phyloP scores from a whole-genome alignment of 2,113 vertebrate genomes.

The Psilopsiagon aymara region DNA sequence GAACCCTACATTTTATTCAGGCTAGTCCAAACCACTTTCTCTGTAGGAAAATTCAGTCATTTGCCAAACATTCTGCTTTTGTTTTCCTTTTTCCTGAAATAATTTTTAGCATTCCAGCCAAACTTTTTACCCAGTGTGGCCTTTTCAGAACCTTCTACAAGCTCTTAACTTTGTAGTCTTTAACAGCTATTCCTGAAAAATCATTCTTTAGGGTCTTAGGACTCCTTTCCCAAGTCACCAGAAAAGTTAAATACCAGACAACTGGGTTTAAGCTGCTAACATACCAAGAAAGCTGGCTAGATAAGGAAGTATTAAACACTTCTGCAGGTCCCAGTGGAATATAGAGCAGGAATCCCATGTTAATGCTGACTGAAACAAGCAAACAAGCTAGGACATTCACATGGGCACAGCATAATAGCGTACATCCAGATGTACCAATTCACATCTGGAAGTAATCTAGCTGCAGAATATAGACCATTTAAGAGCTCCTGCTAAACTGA shows the following conservation, averaged over 20 bases:
- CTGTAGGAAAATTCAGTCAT: not conserved
- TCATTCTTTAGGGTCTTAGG: not conserved
- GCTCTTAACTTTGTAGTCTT: not conserved
- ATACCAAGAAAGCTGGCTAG: not conserved
- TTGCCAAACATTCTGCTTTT: not conserved
- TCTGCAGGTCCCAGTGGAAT: not conserved
- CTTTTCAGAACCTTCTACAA: not conserved
- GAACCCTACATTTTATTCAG: constrained; percentile 9
- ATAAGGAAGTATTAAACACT: not conserved
- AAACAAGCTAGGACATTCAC: not conserved
- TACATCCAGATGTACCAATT: not conserved
- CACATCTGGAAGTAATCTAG: not conserved
- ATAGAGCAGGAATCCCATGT: not conserved
- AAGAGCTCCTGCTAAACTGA: not conserved
- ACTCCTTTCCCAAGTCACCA: not conserved
- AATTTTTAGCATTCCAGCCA: not conserved
- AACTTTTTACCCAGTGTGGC: not conserved
- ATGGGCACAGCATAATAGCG: not conserved
- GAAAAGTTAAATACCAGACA: not conserved
- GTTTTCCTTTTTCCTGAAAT: constrained; percentile 17
- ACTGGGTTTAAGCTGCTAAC: not conserved
- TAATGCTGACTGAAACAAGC: not conserved
- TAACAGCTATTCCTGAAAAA: not conserved
- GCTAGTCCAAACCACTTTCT: not conserved
- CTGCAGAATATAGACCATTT: not conserved